phyloP scores from a whole-genome alignment of 2,888 invertebrate species.

The Crepidodera aurea region DNA sequence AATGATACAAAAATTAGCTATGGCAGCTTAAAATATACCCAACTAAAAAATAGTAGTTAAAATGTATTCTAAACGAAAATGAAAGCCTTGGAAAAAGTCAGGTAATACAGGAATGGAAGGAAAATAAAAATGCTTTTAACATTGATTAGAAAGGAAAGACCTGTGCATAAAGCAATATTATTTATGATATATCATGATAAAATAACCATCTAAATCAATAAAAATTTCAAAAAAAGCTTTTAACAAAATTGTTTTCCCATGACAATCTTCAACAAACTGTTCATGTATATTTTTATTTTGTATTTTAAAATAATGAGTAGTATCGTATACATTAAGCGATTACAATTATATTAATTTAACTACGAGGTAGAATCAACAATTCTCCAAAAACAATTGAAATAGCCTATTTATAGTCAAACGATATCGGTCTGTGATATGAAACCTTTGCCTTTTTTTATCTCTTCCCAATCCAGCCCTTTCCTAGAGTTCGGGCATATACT shows the following conservation, averaged over 20 bases:
- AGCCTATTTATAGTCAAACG: too few species aligned
- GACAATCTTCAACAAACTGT: neutral
- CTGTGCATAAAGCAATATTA: conserved; percentile 15
- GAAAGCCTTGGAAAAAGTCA: too few species aligned
- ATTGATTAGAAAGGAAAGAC: conserved; percentile 8
- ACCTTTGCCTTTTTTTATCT: too few species aligned
- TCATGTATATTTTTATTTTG: neutral
- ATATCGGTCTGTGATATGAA: too few species aligned
- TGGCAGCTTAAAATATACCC: too few species aligned
- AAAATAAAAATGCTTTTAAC: conserved; percentile 13
- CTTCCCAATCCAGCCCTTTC: too few species aligned
- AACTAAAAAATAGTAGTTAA: too few species aligned
- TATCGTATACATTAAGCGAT: neutral
- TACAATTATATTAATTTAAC: neutral
- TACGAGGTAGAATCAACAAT: too few species aligned
- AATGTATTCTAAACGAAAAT: too few species aligned
- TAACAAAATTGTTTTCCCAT: conserved; percentile 15
- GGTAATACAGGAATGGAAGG: neutral
- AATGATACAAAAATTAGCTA: too few species aligned
- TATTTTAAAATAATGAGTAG: neutral
- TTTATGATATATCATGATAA: conserved; percentile 16
- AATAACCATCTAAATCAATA: conserved; percentile 13
- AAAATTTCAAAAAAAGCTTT: conserved; percentile 16
- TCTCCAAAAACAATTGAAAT: too few species aligned
- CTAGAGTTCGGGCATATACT: too few species aligned